Evolutionary conservation across 2,113 vertebrate species (phyloP).

Genomic region (Pachypanchax playfairii): DNA sequence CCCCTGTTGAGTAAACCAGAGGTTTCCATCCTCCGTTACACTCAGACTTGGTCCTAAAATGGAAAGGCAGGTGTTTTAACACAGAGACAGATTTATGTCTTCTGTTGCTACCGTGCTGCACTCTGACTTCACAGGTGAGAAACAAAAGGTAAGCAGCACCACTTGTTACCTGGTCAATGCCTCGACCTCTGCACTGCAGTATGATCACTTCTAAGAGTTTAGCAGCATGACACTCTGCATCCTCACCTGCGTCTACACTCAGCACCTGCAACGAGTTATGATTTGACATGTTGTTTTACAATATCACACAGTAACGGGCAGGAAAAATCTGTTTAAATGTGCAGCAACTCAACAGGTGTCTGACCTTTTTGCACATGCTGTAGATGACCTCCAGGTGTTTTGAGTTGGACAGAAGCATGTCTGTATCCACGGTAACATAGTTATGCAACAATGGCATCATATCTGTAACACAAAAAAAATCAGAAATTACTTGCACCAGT

Average conservation of each 20-base stretch:
- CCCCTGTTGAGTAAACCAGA: too few relatives aligned
- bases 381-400: slow-evolving; percentile 97
- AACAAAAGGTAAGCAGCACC: background rate
- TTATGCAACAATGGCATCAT: slow-evolving; percentile 99
- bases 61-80: too few relatives aligned
- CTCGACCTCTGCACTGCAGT: slow-evolving; percentile 92
- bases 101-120: too few relatives aligned
- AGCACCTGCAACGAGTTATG: slow-evolving; percentile 81
- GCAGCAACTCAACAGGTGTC: slow-evolving; percentile 21
- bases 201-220: slow-evolving; percentile 96
- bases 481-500: too few relatives aligned
- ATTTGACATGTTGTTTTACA: background rate
- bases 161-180: slow-evolving; percentile 92
- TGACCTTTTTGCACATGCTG: slow-evolving; percentile 97
- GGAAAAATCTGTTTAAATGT: too few relatives aligned
- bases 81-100: too few relatives aligned
- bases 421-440: slow-evolving; percentile 96
- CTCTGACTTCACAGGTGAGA: background rate
- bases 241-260: slow-evolving; percentile 90
- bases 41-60: too few relatives aligned
- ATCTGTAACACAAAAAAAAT: slow-evolving; percentile 77
- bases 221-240: slow-evolving; percentile 94
- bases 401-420: slow-evolving; percentile 89
- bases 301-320: background rate
- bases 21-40: too few relatives aligned